Evolutionary conservation across 2,888 invertebrate species (phyloP), one percentile per base, ranked within the genome.

Genomic region (Lordiphosa fenestrarum): DNA sequence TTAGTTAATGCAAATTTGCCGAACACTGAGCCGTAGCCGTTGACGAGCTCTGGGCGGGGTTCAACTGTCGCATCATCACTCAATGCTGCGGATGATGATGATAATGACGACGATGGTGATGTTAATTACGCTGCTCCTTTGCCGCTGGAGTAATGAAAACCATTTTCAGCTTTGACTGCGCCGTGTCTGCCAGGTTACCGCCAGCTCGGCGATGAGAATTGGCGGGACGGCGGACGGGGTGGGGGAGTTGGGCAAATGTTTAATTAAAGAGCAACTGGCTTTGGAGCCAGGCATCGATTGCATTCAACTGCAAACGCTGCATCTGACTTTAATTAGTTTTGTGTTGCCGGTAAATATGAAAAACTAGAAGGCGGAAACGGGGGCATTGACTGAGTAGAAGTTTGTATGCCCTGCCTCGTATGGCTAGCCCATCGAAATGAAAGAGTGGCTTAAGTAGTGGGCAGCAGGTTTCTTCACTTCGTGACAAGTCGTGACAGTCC

Each of bases 231-330:
- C n/a, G n/a, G n/a, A n/a, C n/a, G n/a, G n/a, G n/a, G n/a, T n/a
- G n/a, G 23, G 33, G 35, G 53, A 15, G 41, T 61, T 55, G 71
- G 71, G 57, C 69, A 69, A 62, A 77, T 73, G 69, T 71, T 25
- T 73, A 77, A 74, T 74, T 77, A 74, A 77, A 61, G 61, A 61
- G 77, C 71, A 61, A 54, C 60, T 65, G 52, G 38, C 53, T 15
- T 15, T 23, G 1, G 7, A 10, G 10, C 13, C 41, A n/a, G 4
- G 12, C 39, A 39, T 7, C 19, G 2, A 56, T 58, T 51, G 52
- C 48, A 41, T 53, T 40, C 48, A 48, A 38, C 13, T 10, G 23
- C 54, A 46, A 47, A 37, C 23, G 62, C 41, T 36, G 30, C 30
- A 33, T 9, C 54, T 12, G 47, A 40, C 53, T 54, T 50, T 37